phyloP scores from a whole-genome alignment of 1,140 invertebrate species.

The Psilanteris sp. region DNA sequence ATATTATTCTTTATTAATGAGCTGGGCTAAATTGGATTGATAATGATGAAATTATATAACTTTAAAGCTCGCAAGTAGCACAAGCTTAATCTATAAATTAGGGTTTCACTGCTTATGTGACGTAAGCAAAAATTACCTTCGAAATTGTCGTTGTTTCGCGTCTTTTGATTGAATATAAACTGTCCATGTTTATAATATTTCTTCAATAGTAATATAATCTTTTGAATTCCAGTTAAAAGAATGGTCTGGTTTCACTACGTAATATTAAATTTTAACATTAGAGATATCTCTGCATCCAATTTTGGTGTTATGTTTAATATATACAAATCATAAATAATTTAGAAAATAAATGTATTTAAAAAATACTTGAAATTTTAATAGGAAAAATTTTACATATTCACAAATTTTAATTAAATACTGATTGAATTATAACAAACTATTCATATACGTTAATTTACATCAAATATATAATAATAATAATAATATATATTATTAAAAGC shows the following conservation, averaged over 20 bases:
- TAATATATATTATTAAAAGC: too few species aligned
- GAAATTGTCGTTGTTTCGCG: slow-evolving; percentile 38
- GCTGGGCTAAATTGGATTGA: slow-evolving; percentile 30
- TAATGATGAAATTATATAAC: slow-evolving; percentile 55
- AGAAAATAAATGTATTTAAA: too few species aligned
- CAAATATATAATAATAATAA: too few species aligned
- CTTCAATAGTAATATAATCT: slow-evolving; percentile 33
- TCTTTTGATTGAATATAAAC: slow-evolving; percentile 51
- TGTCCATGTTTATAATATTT: slow-evolving; percentile 32
- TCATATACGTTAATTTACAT: too few species aligned
- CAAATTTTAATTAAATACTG: too few species aligned
- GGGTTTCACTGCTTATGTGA: slow-evolving; percentile 60
- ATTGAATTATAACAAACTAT: too few species aligned
- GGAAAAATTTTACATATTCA: too few species aligned
- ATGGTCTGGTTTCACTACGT: slow-evolving; percentile 16
- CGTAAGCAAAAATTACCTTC: slow-evolving; percentile 62
- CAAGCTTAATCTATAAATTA: slow-evolving; percentile 56
- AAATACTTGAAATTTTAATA: too few species aligned
- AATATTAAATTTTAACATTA: too few species aligned
- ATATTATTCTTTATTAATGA: slow-evolving; percentile 34
- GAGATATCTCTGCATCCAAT: too few species aligned
- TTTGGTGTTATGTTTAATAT: too few species aligned
- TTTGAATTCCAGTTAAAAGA: slow-evolving; percentile 16
- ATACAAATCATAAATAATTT: too few species aligned
- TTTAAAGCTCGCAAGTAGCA: slow-evolving; percentile 48